Evolutionary conservation across 2,888 invertebrate species (phyloP).

Genomic region (Apodemia duryi): DNA sequence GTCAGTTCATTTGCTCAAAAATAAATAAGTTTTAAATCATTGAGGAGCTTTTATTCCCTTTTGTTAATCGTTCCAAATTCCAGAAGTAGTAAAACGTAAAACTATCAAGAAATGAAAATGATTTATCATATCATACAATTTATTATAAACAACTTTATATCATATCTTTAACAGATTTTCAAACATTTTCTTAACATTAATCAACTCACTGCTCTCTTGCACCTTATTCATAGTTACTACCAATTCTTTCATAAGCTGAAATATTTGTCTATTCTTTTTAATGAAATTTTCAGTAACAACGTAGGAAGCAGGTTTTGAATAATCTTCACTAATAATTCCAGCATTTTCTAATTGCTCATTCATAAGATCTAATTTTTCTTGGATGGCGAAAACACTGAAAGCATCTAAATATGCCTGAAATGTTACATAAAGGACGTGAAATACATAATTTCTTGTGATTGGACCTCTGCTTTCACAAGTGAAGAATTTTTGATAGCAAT

Average conservation of each 20-base stretch:
- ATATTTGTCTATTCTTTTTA: conserved; percentile 53
- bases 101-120: background rate
- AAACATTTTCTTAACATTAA: conserved; percentile 47
- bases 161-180: conserved; percentile 36
- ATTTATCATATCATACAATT: background rate
- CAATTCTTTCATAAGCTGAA: conserved; percentile 46
- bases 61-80: no score
- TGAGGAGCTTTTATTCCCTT: no score
- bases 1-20: no score
- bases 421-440: conserved; percentile 50
- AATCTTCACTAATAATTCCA: background rate
- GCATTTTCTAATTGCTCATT: conserved; percentile 41
- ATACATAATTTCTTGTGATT: conserved; percentile 40
- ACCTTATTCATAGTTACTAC: conserved; percentile 39
- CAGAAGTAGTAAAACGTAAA: no score
- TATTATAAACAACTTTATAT: background rate
- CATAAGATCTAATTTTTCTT: conserved; percentile 48
- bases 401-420: conserved; percentile 59
- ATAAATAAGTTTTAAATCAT: no score
- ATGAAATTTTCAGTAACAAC: conserved; percentile 51
- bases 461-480: conserved; percentile 20
- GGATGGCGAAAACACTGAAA: conserved; percentile 50
- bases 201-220: conserved; percentile 39
- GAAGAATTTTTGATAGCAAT: conserved; percentile 42
- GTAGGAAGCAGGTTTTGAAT: conserved; percentile 38